phyloP scores from a whole-genome alignment of 2,888 invertebrate species.

The Pherbina coryleti region DNA sequence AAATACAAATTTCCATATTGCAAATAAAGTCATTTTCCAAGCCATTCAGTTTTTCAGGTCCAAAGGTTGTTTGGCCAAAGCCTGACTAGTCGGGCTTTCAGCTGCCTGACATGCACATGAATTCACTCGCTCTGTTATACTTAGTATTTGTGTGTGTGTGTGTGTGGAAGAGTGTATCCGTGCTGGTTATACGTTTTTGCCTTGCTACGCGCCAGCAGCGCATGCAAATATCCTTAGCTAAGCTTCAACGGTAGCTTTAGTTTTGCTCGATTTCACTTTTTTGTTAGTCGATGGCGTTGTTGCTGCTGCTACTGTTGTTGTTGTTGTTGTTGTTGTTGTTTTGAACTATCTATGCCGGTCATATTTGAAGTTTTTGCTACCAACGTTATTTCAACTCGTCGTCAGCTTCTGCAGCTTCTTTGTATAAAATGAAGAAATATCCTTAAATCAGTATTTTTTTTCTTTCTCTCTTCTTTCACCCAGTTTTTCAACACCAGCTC shows the following conservation, averaged over 20 bases:
- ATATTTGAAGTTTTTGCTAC: background rate
- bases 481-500: background rate
- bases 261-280: background rate
- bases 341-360: background rate
- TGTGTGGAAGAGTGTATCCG: background rate
- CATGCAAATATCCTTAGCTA: background rate
- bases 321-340: background rate
- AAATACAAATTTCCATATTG: slow-evolving; percentile 21
- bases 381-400: background rate
- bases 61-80: too few species aligned
- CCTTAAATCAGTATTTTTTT: background rate
- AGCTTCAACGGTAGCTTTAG: background rate
- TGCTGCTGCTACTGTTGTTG: background rate
- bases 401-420: background rate
- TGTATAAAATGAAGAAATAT: slow-evolving; percentile 16
- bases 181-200: background rate
- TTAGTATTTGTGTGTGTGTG: background rate
- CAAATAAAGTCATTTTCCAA: slow-evolving; percentile 21
- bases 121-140: background rate
- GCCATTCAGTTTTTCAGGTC: background rate
- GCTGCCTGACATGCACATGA: background rate
- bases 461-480: background rate
- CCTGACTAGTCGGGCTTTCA: too few species aligned
- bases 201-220: background rate
- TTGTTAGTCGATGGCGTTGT: background rate